Base-by-base conservation (phyloP, 2,888 invertebrate species). In the Lomographa bimaculata region DNA sequence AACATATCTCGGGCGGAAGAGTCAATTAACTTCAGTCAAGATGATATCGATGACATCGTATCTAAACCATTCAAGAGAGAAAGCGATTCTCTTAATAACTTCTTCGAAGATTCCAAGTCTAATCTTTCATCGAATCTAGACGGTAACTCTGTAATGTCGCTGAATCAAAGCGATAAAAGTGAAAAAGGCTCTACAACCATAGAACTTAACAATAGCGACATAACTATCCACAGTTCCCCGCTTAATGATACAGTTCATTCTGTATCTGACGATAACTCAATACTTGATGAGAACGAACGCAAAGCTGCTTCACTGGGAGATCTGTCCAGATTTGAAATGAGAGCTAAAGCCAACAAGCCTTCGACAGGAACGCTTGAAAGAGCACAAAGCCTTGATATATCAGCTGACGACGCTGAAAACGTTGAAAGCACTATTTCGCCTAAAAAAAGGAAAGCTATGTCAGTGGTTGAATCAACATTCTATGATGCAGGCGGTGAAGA, bases 291-390 rank as follows among this genome's bases (percentile, higher is more conserved):
- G 29, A 92, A 93, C 50, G 92, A 92, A 63, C 82, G 95, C 7
- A 94, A 94, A 79, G 95, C 95, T 1, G 94, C 95, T 0, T 95
- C 95, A 18, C 86, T 95, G 1, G 95, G 95, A 0, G 95, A 96
- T 74, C 79, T 96, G 29, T 94, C 95, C 0, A 92, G 93, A 65
- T 93, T 95, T 46, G 86, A 90, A 60, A 45, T 86, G 5, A 72
- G 83, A 57, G 52, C 85, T 19, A 87, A 83, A 49, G 65, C 82
- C 9, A 89, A 70, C 50, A 83, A 87, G 43, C 85, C 89, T 4
- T 71, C 90, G 1, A 79, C 90, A 1, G 92, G 93, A 1, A 93
- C 92, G 5, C 72, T 94, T 35, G 95, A 96, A 78, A 87, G 95
- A 48, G 95, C 96, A 0, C 95, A 95, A 67, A 95, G 95, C 59